phyloP scores from a whole-genome alignment of 2,113 vertebrate genomes.

The Rhinolophus sinicus region DNA sequence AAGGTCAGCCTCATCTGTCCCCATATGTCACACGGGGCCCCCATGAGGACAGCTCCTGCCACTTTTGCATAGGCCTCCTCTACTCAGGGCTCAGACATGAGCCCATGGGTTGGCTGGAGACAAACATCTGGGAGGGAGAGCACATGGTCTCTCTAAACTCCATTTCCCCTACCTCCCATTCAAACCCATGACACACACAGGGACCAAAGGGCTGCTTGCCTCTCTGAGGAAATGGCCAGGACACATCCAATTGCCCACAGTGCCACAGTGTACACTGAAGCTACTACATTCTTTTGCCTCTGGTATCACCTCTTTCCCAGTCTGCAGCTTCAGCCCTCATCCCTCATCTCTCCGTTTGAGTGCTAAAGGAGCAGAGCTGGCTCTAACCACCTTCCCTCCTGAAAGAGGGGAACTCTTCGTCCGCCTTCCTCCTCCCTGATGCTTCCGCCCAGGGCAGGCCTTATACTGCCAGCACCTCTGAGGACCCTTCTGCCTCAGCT shows the following conservation, averaged over 20 bases:
- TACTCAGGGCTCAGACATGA: background rate
- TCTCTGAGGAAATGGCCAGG: slow-evolving; percentile 29
- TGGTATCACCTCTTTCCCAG: background rate
- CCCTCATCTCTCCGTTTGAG: background rate
- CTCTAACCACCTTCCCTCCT: background rate
- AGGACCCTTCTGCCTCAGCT: background rate
- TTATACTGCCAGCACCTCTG: background rate
- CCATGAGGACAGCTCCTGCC: background rate
- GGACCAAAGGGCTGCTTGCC: background rate
- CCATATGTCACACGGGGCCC: background rate
- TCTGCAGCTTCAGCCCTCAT: background rate
- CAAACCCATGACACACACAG: background rate
- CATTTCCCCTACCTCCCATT: background rate
- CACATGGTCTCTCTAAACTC: background rate
- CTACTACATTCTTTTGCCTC: background rate
- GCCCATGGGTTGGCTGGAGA: background rate
- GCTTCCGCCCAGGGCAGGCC: background rate
- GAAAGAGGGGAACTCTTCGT: background rate
- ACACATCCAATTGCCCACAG: background rate
- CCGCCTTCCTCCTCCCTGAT: background rate
- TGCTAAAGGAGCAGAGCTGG: background rate
- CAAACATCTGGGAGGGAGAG: background rate
- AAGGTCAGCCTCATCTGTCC: background rate
- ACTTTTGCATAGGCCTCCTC: background rate
- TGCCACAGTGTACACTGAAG: background rate